Percentiles rank a stretch among this genome's conserved stretches.
Evolutionary conservation across 1,140 invertebrate genomes (phyloP).

Genomic region (Magallana angulata): DNA sequence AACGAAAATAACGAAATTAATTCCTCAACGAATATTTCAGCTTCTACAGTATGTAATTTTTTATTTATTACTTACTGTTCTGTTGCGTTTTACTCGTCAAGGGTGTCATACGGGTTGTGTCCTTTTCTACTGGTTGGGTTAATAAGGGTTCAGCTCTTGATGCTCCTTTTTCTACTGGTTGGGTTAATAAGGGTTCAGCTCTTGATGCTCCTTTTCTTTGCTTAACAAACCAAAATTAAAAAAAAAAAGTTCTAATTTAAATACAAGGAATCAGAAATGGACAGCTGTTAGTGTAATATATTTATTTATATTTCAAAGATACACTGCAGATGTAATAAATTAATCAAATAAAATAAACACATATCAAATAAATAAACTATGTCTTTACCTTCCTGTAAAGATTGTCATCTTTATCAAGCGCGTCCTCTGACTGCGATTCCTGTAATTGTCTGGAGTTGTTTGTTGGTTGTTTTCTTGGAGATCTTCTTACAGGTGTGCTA

Average conservation of each 20-base stretch:
- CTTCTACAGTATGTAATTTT: not conserved
- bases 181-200: not conserved
- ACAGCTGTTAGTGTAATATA: not conserved
- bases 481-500: not conserved
- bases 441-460: not conserved
- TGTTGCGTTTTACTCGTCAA: not conserved
- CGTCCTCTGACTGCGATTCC: not conserved
- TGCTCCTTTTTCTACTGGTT: not conserved
- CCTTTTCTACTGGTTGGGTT: not conserved
- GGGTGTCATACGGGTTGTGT: conserved; percentile 3
- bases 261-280: not conserved
- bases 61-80: not conserved
- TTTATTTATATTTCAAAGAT: not conserved
- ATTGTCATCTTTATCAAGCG: not conserved
- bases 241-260: not conserved
- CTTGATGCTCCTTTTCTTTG: conserved; percentile 22
- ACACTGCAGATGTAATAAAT: not conserved
- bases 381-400: not conserved
- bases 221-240: conserved; percentile 11
- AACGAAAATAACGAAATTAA: too few species aligned
- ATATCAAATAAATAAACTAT: not conserved
- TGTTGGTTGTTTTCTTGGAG: not conserved
- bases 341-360: not conserved
- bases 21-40: too few species aligned
- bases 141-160: not conserved